Percentiles rank a stretch among this genome's conserved stretches.
These are phyloP conservation scores for Syritta pipiens DNA, from an alignment of 2,888 invertebrate genomes.

Conservation along the genomic window DNA sequence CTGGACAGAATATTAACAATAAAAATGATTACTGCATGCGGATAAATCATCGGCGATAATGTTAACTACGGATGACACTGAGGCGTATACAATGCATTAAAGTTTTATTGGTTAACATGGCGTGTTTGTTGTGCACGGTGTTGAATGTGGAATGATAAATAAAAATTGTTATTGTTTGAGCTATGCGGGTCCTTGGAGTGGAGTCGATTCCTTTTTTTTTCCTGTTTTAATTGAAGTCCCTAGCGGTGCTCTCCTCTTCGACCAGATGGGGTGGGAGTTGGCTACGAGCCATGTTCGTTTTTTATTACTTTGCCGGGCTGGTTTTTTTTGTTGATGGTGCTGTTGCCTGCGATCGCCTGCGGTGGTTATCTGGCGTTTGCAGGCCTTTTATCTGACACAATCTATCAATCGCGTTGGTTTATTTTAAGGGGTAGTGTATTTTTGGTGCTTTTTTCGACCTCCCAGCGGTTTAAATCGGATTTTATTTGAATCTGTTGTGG, in stretches of 20 bases:
- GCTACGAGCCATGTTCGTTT: background rate
- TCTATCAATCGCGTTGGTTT: constrained; percentile 26
- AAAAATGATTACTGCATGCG: constrained; percentile 55
- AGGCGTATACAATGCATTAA: constrained; percentile 52
- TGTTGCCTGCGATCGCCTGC: background rate
- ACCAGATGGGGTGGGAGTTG: constrained; percentile 22
- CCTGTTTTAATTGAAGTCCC: constrained; percentile 47
- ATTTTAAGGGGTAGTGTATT: constrained; percentile 10
- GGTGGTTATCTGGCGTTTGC: constrained; percentile 32
- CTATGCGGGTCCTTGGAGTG: constrained; percentile 10
- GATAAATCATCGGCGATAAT: constrained; percentile 65
- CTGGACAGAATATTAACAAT: constrained; percentile 41
- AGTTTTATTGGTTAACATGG: constrained; percentile 19
- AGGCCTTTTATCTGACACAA: constrained; percentile 32
- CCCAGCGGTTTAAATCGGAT: constrained; percentile 15
- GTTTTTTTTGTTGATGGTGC: background rate
- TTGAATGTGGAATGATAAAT: constrained; percentile 18
- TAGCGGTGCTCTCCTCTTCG: background rate
- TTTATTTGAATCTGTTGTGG: constrained; percentile 5
- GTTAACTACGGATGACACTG: constrained; percentile 52
- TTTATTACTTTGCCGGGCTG: constrained; percentile 15
- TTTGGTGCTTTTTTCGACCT: constrained; percentile 6
- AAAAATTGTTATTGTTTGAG: constrained; percentile 16
- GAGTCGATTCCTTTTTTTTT: constrained; percentile 1
- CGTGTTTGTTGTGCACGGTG: constrained; percentile 4